Conservation (phyloP, 2,888 invertebrate species). For the Hyalella azteca region DNA sequence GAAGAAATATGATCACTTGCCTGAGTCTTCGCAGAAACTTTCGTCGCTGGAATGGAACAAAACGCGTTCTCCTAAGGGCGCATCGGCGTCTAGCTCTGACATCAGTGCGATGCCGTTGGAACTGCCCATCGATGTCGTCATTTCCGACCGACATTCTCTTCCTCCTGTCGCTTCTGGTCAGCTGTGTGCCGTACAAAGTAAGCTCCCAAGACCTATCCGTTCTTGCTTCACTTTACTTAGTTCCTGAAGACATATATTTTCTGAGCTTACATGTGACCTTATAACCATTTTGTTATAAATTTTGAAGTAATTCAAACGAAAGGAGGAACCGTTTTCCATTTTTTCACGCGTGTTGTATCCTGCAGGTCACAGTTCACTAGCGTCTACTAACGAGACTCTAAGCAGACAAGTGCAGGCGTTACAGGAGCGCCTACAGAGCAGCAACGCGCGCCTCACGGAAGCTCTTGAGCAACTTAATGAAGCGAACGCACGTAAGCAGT, state of each 20-base stretch:
- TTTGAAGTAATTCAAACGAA: too few species aligned
- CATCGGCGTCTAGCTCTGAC: neutral
- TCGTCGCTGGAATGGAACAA: neutral
- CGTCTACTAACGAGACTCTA: slow-evolving; percentile 47
- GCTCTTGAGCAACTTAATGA: slow-evolving; percentile 77
- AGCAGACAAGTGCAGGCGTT: slow-evolving; percentile 51
- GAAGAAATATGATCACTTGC: neutral
- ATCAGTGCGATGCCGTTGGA: neutral
- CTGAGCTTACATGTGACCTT: neutral
- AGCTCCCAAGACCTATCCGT: neutral
- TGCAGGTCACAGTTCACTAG: slow-evolving; percentile 51
- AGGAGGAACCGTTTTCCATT: neutral
- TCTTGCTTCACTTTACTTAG: neutral
- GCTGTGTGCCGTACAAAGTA: slow-evolving; percentile 34
- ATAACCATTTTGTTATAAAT: too few species aligned
- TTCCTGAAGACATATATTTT: neutral
- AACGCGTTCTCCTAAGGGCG: neutral
- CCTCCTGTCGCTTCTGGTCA: slow-evolving; percentile 25
- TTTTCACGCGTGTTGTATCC: neutral
- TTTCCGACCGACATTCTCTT: slow-evolving; percentile 12
- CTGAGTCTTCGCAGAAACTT: too few species aligned
- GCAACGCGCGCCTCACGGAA: slow-evolving; percentile 71
- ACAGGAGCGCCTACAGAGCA: slow-evolving; percentile 47
- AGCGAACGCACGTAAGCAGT: slow-evolving; percentile 80
- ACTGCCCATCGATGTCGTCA: slow-evolving; percentile 20